Evolutionary conservation across 2,113 vertebrate genomes (phyloP).

Genomic region (Ictidomys tridecemlineatus): DNA sequence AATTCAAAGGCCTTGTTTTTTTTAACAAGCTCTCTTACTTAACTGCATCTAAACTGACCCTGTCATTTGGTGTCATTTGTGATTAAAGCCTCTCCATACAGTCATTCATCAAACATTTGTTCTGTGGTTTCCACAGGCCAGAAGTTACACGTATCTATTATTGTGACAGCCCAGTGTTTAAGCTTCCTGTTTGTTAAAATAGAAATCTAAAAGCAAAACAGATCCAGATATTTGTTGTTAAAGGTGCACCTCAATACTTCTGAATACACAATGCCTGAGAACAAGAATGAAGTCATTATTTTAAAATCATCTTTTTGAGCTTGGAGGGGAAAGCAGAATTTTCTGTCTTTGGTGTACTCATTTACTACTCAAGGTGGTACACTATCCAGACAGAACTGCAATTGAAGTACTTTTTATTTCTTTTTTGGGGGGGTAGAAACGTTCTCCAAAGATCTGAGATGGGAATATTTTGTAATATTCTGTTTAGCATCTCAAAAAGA

Average conservation of each 20-base stretch:
- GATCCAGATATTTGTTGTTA: background rate
- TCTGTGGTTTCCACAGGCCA: background rate
- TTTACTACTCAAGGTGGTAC: background rate
- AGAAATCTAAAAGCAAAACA: slow-evolving; percentile 40
- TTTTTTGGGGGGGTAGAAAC: background rate
- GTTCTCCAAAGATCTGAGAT: background rate
- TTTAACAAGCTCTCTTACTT: background rate
- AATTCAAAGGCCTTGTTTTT: background rate
- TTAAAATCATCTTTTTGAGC: background rate
- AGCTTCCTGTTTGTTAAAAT: slow-evolving; percentile 1
- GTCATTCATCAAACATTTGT: background rate
- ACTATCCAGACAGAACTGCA: background rate
- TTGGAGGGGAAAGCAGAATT: background rate
- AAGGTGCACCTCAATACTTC: background rate
- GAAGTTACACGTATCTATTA: background rate
- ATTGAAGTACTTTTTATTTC: background rate
- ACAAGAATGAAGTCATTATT: background rate
- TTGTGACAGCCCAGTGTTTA: background rate
- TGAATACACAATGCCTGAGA: background rate
- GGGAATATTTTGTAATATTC: background rate
- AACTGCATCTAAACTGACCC: background rate
- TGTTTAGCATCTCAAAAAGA: background rate
- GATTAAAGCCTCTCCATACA: background rate
- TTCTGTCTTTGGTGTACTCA: background rate
- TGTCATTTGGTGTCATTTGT: background rate